Evolutionary conservation across 2,888 invertebrate genomes (phyloP).

Genomic region (Prosopocoilus inquinatus): DNA sequence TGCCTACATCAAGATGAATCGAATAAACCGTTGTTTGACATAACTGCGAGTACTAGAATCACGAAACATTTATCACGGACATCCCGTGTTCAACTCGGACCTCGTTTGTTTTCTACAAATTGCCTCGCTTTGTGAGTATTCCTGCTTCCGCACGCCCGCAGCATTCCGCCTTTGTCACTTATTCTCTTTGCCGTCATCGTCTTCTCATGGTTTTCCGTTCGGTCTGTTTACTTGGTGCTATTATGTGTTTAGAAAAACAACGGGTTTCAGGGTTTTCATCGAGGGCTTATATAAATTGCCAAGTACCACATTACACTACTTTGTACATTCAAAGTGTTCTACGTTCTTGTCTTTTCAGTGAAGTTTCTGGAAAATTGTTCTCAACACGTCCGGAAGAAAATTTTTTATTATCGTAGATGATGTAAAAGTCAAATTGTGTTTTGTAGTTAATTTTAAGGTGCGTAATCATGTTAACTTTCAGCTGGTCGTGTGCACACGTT

Average conservation of each 20-base stretch:
- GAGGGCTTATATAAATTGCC: too few species aligned
- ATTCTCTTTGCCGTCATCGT: conserved; percentile 16
- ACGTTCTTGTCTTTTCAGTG: too few species aligned
- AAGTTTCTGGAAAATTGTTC: too few species aligned
- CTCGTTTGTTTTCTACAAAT: conserved; percentile 26
- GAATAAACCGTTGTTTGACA: conserved; percentile 15
- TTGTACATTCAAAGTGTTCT: too few species aligned
- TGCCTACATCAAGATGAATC: conserved; percentile 10
- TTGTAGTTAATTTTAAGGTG: too few species aligned
- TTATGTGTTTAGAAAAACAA: conserved; percentile 2
- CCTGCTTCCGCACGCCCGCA: conserved; percentile 14
- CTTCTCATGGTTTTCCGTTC: conserved; percentile 1
- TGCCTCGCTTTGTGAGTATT: conserved; percentile 25
- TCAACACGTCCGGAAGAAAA: too few species aligned
- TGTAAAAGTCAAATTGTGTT: too few species aligned
- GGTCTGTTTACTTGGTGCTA: conserved; percentile 3
- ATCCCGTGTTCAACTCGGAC: conserved; percentile 12
- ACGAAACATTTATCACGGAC: conserved; percentile 19
- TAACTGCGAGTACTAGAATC: conserved; percentile 13
- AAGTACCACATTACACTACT: too few species aligned
- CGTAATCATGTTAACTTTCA: too few species aligned
- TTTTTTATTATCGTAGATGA: too few species aligned
- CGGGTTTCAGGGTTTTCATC: background rate
- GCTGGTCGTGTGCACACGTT: too few species aligned
- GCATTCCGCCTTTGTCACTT: conserved; percentile 21